Conservation (phyloP, 64 coral and sea anemone genomes). For the Actinia equina region DNA sequence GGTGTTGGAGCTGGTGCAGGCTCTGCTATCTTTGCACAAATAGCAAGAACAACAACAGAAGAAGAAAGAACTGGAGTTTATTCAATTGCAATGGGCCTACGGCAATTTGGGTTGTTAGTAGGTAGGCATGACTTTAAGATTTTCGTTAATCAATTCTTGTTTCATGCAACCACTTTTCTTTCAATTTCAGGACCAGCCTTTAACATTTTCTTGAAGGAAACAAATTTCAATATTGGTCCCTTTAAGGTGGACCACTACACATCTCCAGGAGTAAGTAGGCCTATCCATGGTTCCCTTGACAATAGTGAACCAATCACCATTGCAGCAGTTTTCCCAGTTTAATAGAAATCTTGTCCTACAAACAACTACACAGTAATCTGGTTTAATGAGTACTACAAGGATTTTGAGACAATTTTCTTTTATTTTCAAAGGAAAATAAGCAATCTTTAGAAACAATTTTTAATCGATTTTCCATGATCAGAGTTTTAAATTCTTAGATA, state of each 20-base stretch:
- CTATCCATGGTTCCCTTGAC: no score
- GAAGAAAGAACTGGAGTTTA: slow-evolving; percentile 87
- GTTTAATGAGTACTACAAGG: no score
- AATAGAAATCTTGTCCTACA: no score
- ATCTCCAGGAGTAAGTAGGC: slow-evolving; percentile 71
- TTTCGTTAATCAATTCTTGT: neutral
- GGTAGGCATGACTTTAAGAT: slow-evolving; percentile 23
- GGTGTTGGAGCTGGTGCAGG: slow-evolving; percentile 82
- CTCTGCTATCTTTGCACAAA: slow-evolving; percentile 81
- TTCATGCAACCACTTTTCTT: neutral
- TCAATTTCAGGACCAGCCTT: slow-evolving; percentile 73
- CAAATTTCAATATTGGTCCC: slow-evolving; percentile 74
- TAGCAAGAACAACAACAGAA: slow-evolving; percentile 89
- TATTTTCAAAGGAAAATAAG: neutral
- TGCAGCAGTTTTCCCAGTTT: no score
- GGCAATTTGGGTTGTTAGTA: slow-evolving; percentile 82
- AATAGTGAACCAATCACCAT: no score
- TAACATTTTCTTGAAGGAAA: slow-evolving; percentile 75
- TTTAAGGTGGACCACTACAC: slow-evolving; percentile 71
- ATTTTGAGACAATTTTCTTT: neutral
- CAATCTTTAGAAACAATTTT: no score
- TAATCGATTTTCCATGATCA: no score
- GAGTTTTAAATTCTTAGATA: no score
- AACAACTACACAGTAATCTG: neutral
- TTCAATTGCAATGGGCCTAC: slow-evolving; percentile 78